These are phyloP conservation scores for Cynocephalus volans DNA, from an alignment of 2,113 vertebrate genomes.

Conservation along the genomic window DNA sequence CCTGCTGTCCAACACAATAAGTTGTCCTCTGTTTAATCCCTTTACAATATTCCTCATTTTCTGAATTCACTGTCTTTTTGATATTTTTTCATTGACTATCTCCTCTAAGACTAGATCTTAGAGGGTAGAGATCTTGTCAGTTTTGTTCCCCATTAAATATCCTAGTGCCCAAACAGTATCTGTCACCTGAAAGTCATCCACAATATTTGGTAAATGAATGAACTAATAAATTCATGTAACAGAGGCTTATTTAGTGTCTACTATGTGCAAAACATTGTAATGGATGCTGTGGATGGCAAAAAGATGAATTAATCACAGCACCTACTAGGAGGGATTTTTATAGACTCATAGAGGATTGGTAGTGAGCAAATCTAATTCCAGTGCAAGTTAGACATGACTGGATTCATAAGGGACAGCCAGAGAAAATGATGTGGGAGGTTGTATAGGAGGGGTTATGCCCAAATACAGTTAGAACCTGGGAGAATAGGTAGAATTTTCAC, in stretches of 20 bases:
- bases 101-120: neutral
- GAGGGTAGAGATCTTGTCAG: neutral
- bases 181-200: neutral
- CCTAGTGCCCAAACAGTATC: neutral
- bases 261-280: neutral
- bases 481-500: neutral
- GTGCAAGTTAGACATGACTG: neutral
- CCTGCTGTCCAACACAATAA: neutral
- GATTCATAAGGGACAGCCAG: neutral
- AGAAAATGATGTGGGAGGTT: neutral
- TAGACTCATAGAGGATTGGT: neutral
- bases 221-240: neutral
- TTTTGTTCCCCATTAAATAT: neutral
- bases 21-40: neutral
- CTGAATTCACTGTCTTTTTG: neutral
- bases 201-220: neutral
- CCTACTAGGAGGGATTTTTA: neutral
- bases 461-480: neutral
- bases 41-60: neutral
- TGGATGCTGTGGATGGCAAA: neutral
- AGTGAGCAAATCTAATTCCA: neutral
- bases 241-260: neutral
- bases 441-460: neutral
- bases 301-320: neutral
- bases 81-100: neutral